phyloP scores from a whole-genome alignment of 2,888 invertebrate species.

The Crossocerus cetratus region DNA sequence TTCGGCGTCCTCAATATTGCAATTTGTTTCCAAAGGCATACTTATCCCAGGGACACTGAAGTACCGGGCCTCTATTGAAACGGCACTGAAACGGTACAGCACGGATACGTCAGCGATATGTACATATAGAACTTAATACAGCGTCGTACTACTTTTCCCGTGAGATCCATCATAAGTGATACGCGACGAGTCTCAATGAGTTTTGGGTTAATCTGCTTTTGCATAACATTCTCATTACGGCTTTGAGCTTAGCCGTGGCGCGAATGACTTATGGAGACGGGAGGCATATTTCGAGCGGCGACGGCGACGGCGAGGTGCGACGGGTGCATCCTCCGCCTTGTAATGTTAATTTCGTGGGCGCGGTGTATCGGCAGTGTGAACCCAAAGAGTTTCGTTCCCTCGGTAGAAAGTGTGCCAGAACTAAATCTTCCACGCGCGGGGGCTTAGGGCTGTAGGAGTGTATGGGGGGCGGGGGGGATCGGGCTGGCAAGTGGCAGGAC shows the following conservation, averaged over 20 bases:
- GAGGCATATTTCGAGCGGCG: not conserved
- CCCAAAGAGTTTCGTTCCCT: conserved; percentile 21
- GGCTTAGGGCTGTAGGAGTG: conserved; percentile 28
- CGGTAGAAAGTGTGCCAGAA: conserved; percentile 60
- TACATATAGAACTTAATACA: conserved; percentile 1
- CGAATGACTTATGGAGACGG: not conserved
- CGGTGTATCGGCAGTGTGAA: conserved; percentile 29
- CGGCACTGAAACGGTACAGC: no score
- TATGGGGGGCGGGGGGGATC: conserved; percentile 40
- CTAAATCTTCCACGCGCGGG: conserved; percentile 61
- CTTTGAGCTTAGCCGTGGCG: conserved; percentile 6
- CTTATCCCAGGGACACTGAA: not conserved
- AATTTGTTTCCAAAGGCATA: not conserved
- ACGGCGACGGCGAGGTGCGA: conserved; percentile 4
- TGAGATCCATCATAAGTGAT: conserved; percentile 15
- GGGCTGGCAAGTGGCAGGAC: conserved; percentile 27
- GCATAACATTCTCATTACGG: conserved; percentile 22
- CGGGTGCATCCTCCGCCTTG: conserved; percentile 37
- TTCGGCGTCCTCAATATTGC: not conserved
- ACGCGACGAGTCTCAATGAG: not conserved
- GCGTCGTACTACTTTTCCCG: conserved; percentile 34
- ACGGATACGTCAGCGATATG: no score
- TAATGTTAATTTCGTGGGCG: conserved; percentile 64
- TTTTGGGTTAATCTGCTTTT: conserved; percentile 47
- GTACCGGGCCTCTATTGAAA: no score